Base-by-base conservation (phyloP, 2,113 vertebrate species). In the Nerophis lumbriciformis region DNA sequence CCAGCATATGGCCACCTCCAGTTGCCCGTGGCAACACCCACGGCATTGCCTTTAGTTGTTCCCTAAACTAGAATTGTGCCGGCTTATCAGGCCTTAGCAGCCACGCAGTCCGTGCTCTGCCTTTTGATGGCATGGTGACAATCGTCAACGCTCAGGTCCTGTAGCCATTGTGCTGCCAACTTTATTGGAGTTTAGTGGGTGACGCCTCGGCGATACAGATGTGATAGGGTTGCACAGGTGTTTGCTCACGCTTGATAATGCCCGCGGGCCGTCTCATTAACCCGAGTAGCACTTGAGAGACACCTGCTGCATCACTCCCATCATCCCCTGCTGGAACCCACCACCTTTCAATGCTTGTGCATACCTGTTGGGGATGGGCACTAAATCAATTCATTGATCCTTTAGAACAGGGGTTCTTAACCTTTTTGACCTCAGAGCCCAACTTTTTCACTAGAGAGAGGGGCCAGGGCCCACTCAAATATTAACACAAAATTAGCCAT, bases 21-120 rank as follows among this genome's bases (percentile, higher is more conserved):
- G 83, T 88, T 87, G 86, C 86, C 82, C 83, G 73, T 78, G 82
- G 86, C 84, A 86, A 86, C 88, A 77, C 87, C 85, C 78, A 38
- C 75, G 77, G 78, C 81, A 57, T 70, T 79, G 87, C 76, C 65
- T 82, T 79, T 81, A 75, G 69, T 86, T 78, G 66, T 73, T 68
- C 75, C 68, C 73, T 65, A 75, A 84, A 72, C 53, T 61, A 16
- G 65, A 57, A 48, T 64, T 71, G 70, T 67, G 72, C 83, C 76
- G 16, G 39, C 64, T 80, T 77, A 75, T 80, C 78, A 76, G 76
- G 61, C 13, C 14, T 19, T 4, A 10, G 9, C 54, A 19, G 9
- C 55, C n/a, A 4, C 55, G 44, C 3, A 21, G 37, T 39, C 15
- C 14, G 37, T 56, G 53, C 39, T 42, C 38, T 13, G 55, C 16